phyloP scores from a whole-genome alignment of 2,797 vertebrate species.

The Epinephelus coioides region DNA sequence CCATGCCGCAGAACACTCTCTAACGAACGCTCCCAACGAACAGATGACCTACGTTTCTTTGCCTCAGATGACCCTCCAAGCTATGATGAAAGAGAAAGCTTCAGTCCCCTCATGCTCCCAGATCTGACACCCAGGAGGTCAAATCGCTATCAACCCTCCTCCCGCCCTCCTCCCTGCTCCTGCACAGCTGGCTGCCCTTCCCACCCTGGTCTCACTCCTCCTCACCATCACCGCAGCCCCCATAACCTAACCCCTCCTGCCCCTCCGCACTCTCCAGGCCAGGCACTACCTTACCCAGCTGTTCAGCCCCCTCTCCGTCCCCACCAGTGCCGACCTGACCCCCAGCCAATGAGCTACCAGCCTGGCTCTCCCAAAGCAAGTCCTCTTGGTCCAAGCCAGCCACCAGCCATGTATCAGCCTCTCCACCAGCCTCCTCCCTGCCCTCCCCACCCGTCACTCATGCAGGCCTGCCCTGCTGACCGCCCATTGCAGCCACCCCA shows the following conservation, averaged over 20 bases:
- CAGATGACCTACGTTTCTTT: conserved; percentile 77
- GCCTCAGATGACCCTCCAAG: conserved; percentile 88
- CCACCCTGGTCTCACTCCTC: conserved; percentile 69
- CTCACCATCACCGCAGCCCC: conserved; percentile 72
- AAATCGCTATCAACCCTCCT: conserved; percentile 78
- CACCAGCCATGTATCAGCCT: conserved; percentile 79
- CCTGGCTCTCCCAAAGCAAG: conserved; percentile 82
- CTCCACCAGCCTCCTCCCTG: conserved; percentile 79
- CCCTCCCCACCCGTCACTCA: conserved; percentile 76
- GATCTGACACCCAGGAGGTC: conserved; percentile 78
- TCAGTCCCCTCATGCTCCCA: conserved; percentile 83
- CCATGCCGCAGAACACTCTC: conserved; percentile 63
- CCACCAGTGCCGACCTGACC: conserved; percentile 81
- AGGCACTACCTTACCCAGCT: conserved; percentile 62
- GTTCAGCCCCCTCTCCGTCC: conserved; percentile 73
- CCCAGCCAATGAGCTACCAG: conserved; percentile 75
- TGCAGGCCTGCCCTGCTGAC: conserved; percentile 78
- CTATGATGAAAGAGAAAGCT: conserved; percentile 89
- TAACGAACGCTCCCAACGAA: conserved; percentile 61
- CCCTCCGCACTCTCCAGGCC: conserved; percentile 75
- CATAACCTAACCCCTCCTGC: conserved; percentile 78
- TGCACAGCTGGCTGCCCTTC: conserved; percentile 75
- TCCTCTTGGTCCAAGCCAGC: conserved; percentile 70
- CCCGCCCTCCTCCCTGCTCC: conserved; percentile 81
- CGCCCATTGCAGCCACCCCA: conserved; percentile 71